Conservation (phyloP, 2,888 invertebrate genomes). For the Cryptophagus acutangulus region DNA sequence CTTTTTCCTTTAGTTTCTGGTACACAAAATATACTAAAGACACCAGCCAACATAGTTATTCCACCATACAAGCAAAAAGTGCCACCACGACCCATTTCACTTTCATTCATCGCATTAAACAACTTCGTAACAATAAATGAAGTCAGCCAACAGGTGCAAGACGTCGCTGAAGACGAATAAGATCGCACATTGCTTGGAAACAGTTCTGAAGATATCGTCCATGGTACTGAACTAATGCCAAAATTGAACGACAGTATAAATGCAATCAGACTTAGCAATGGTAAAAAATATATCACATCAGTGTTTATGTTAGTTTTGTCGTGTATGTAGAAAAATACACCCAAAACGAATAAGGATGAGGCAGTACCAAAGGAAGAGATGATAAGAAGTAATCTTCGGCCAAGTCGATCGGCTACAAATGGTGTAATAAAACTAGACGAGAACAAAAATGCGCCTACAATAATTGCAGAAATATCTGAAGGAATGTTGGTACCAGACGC, state of each 20-base stretch:
- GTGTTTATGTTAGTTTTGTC: conserved; percentile 49
- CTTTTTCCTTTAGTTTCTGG: conserved; percentile 34
- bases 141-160: conserved; percentile 68
- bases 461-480: conserved; percentile 64
- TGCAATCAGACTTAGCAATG: conserved; percentile 62
- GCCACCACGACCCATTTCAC: conserved; percentile 55
- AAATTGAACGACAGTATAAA: conserved; percentile 71
- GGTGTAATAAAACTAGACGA: conserved; percentile 65
- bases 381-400: conserved; percentile 65
- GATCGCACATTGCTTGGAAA: conserved; percentile 73
- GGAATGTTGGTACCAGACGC: conserved; percentile 60
- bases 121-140: conserved; percentile 70
- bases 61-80: conserved; percentile 68
- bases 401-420: conserved; percentile 68
- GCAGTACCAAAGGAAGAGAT: conserved; percentile 63
- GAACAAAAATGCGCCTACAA: conserved; percentile 70
- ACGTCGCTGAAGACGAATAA: conserved; percentile 65
- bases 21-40: conserved; percentile 54
- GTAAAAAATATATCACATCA: conserved; percentile 57
- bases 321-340: conserved; percentile 49
- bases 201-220: conserved; percentile 78
- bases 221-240: conserved; percentile 71
- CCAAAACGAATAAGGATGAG: conserved; percentile 56
- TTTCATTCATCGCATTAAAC: conserved; percentile 56
- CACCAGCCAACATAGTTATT: conserved; percentile 56